A percentile compares a stretch with the other conserved stretches of the same genome.
Conservation (phyloP, 2,113 vertebrate genomes). For the Tupaia chinensis region DNA sequence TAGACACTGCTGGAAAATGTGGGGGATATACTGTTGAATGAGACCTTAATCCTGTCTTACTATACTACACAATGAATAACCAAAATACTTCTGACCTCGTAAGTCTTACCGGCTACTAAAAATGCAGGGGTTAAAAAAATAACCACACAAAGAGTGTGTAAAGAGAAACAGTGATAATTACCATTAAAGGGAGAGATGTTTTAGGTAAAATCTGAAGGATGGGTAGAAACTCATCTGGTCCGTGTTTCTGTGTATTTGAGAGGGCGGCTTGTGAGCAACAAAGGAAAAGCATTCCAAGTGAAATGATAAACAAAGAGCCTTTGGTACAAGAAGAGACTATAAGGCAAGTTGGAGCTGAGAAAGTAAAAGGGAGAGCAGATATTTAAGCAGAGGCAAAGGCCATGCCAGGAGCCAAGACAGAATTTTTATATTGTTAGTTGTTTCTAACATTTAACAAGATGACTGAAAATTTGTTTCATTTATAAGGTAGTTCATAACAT, state of each 20-base stretch:
- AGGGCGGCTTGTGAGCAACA: background rate
- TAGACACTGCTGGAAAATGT: background rate
- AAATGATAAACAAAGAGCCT: background rate
- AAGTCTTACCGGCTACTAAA: background rate
- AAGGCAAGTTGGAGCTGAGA: background rate
- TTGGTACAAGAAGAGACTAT: background rate
- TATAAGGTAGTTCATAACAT: background rate
- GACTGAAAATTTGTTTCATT: background rate
- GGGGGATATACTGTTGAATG: background rate
- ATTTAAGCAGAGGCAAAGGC: background rate
- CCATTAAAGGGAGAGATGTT: background rate
- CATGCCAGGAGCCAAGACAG: background rate
- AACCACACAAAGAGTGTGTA: background rate
- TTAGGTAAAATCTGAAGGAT: slow-evolving; percentile 7
- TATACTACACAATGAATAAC: background rate
- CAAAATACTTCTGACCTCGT: background rate
- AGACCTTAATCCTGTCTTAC: background rate
- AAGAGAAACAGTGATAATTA: background rate
- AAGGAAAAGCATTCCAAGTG: background rate
- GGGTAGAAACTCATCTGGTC: background rate
- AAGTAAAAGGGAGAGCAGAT: background rate
- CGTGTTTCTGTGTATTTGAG: background rate
- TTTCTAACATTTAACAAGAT: background rate
- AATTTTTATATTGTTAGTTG: background rate
- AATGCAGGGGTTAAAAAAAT: background rate